phyloP scores from a whole-genome alignment of 2,888 invertebrate genomes.

The Diogma glabrata region DNA sequence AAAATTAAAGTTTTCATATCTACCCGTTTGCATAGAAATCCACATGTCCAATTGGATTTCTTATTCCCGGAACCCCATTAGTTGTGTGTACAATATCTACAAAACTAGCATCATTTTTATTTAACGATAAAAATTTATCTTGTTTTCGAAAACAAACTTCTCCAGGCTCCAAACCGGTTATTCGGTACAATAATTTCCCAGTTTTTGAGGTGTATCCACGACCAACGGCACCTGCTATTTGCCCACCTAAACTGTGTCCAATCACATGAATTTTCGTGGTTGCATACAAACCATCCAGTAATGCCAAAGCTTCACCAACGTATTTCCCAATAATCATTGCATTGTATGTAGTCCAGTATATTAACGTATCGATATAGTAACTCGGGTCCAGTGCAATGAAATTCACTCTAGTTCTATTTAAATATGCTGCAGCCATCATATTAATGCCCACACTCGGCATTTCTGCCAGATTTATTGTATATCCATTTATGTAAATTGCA shows the following conservation, averaged over 20 bases:
- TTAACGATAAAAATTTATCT: slow-evolving; percentile 9
- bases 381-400: neutral
- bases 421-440: no score
- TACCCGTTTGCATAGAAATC: slow-evolving; percentile 19
- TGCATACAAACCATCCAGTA: slow-evolving; percentile 6
- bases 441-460: no score
- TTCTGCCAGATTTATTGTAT: neutral
- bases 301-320: slow-evolving; percentile 13
- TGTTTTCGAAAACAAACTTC: slow-evolving; percentile 18
- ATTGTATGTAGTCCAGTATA: neutral
- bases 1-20: neutral
- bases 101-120: slow-evolving; percentile 14
- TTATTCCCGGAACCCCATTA: slow-evolving; percentile 12
- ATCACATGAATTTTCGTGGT: slow-evolving; percentile 16
- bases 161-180: slow-evolving; percentile 19
- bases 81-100: slow-evolving; percentile 17
- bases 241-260: slow-evolving; percentile 16
- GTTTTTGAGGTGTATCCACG: slow-evolving; percentile 14
- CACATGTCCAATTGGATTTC: slow-evolving; percentile 16
- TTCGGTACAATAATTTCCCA: slow-evolving; percentile 14
- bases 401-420: no score
- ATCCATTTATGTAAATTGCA: neutral
- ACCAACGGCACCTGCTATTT: slow-evolving; percentile 17
- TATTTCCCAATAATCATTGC: slow-evolving; percentile 11
- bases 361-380: neutral